Evolutionary conservation across 2,888 invertebrate genomes (phyloP), one percentile per base, ranked within the genome.

Genomic region (Lasioglossum pauxillum): DNA sequence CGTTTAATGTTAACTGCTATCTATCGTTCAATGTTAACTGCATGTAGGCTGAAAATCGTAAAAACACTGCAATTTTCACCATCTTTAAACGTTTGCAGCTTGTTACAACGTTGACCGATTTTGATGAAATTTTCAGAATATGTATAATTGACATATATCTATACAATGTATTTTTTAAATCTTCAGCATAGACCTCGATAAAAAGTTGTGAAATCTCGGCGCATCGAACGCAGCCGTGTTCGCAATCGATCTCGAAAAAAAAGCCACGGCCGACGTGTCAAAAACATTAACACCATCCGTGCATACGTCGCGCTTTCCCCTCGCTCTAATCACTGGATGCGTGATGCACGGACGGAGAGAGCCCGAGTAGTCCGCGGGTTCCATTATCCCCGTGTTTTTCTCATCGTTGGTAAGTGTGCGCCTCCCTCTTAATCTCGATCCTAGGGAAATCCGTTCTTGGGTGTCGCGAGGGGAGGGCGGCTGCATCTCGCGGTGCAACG

Each of bases 251-350:
- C 60, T 60, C 3, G 27, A 31, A 31, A 27, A 27, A 60, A 31
- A 67, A 35, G 1, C 16, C 67, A 8, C 67, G 35, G 35, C 67
- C 19, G 35, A 23, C 69, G 38, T 69, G 60, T 60, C 69, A 69
- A 38, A 35, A 69, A 38, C 38, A 69, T 69, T 69, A 23, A 69
- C 69, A 38, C 69, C 35, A 69, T 38, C 38, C 31, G 35, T 35
- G 23, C 38, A 69, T 35, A 23, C 38, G 38, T 69, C 35, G 23
- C 69, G 5, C 23, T 31, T 53, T n/a, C 38, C 35, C 35, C n/a
- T n/a, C 38, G 35, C 38, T 53, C n/a, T 75, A 75, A 53, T 75
- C 53, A 38, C 35, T 38, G 53, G 53, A 75, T 12, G n/a, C n/a
- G 19, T 74, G n/a, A 16, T n/a, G 60, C 38, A 35, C 38, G n/a